Base-by-base conservation (phyloP, 1,140 invertebrate genomes). In the Panagrolaimus sp. region DNA sequence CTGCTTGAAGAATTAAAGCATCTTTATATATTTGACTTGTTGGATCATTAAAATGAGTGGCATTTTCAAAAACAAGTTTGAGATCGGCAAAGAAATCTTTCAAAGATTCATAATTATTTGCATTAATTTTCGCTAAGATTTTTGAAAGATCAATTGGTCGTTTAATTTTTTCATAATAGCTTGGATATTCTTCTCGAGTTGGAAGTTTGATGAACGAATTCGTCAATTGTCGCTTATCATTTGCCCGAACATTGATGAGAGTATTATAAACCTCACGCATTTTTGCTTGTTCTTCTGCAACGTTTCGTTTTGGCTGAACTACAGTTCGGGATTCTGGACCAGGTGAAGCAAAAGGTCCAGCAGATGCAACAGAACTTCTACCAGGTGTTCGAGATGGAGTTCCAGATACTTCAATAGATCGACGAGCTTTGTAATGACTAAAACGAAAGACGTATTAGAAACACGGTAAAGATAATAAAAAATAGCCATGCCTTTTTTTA, bases 21-120 rank as follows among this genome's bases (percentile, higher is more conserved):
- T 98, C 95, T 88, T 97, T 97, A 83, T 98, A 99, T 76, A 98
- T 96, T 83, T 95, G 91, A 0, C 94, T 97, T 84, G 97, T 94
- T 0, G 96, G 95, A 84, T 98, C 96, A 84, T 99, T 98, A 84
- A 96, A 99, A 85, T 96, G 96, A 86, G 94, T 98, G 32, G 95
- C 96, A 84, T 99, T 99, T 78, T 98, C 94, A 84, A 98, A 95
- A 93, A 98, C 96, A 15, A 96, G 86, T 74, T 93, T 89, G 80
- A 98, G 91, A 85, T 99, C 96, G 0, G 90, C 88, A 0, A 94
- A 89, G 47, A 98, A 85, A 73, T 96, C 93, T 65, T 96, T 93
- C 9, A 98, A 85, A 68, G 87, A 89, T 8, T 62, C 45, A 64
- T 81, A 83, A 47, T 72, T 67, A 26, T 55, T 52, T 7, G 10